Evolutionary conservation across 2,888 invertebrate species (phyloP).

Genomic region (Orchesellides sinensis): DNA sequence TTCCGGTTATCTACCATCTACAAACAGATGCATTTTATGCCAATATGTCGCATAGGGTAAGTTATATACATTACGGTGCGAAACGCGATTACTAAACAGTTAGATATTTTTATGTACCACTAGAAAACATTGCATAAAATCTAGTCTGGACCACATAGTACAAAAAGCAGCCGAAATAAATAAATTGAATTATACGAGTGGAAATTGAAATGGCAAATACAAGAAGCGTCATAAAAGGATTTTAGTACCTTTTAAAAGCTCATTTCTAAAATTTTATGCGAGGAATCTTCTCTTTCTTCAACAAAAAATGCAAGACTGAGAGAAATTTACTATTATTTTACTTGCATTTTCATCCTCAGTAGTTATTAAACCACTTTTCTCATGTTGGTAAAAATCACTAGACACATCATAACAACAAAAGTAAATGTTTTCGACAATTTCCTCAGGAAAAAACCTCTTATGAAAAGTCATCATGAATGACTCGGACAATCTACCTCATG

Average conservation of each 20-base stretch:
- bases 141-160: background rate
- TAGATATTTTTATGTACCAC: too few species aligned
- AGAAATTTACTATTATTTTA: background rate
- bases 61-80: too few species aligned
- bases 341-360: constrained; percentile 22
- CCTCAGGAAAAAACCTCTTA: background rate
- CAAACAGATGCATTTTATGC: too few species aligned
- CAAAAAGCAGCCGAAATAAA: too few species aligned
- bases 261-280: constrained; percentile 4
- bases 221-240: constrained; percentile 6
- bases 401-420: background rate
- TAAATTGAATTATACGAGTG: background rate
- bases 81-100: too few species aligned
- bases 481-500: too few species aligned
- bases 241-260: constrained; percentile 31
- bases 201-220: constrained; percentile 12
- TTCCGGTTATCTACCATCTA: too few species aligned
- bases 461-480: constrained; percentile 14
- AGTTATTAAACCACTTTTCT: constrained; percentile 15
- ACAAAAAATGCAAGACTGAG: constrained; percentile 5
- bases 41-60: too few species aligned
- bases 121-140: background rate
- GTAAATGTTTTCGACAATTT: background rate
- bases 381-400: background rate
- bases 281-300: constrained; percentile 3